phyloP scores from a whole-genome alignment of 2,888 invertebrate genomes.

The Eupithecia vulgata region DNA sequence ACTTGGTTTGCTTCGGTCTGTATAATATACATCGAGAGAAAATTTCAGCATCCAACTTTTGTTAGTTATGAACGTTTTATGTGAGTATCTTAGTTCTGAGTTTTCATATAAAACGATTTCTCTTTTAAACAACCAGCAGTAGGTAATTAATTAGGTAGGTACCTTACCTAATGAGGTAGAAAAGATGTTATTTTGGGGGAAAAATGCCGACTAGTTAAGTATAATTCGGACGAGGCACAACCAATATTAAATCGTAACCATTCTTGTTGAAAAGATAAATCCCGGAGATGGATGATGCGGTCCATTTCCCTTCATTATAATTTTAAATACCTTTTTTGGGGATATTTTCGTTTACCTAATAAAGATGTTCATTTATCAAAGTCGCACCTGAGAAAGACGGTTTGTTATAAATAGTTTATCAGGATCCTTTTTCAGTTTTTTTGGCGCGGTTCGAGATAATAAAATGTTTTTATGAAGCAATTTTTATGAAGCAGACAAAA shows the following conservation, averaged over 20 bases:
- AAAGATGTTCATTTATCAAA: conserved; percentile 35
- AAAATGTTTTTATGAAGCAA: background rate
- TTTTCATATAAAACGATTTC: background rate
- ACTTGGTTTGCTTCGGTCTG: background rate
- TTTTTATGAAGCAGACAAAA: background rate
- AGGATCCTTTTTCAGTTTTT: conserved; percentile 2
- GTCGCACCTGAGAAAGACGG: conserved; percentile 3
- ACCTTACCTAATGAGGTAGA: background rate
- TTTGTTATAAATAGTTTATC: conserved; percentile 12
- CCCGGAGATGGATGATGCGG: conserved; percentile 35
- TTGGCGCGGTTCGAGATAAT: background rate
- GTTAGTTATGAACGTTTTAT: background rate
- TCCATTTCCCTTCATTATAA: conserved; percentile 41
- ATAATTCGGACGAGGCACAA: background rate
- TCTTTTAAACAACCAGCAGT: background rate
- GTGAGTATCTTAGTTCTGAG: background rate
- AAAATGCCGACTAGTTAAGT: background rate
- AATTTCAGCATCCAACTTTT: too few relatives aligned
- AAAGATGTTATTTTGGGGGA: background rate
- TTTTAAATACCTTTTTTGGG: conserved; percentile 26
- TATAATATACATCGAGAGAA: background rate
- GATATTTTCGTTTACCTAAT: conserved; percentile 23
- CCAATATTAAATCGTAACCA: background rate
- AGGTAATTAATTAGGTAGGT: background rate
- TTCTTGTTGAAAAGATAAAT: conserved; percentile 37